Conservation (phyloP, 2,113 vertebrate genomes). For the Todiramphus saurophagus region DNA sequence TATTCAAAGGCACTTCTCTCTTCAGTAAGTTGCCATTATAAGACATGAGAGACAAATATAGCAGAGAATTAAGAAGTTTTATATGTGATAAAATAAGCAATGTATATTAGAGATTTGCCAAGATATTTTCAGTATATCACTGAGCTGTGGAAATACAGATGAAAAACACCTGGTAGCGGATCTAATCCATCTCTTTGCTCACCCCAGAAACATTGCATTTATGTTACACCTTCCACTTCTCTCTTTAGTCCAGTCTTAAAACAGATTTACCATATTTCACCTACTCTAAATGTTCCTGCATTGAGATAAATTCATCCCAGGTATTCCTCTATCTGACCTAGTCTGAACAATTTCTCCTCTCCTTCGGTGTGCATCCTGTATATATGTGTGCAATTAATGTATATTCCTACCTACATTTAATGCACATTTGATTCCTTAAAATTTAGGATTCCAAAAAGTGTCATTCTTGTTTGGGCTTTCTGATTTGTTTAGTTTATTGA, state of each 20-base stretch:
- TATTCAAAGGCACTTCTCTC: conserved; percentile 46
- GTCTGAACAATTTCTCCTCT: neutral
- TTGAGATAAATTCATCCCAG: neutral
- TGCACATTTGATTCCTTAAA: neutral
- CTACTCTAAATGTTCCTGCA: neutral
- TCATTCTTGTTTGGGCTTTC: neutral
- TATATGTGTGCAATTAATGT: neutral
- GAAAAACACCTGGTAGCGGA: neutral
- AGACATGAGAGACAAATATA: conserved; percentile 3
- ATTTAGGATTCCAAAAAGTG: neutral
- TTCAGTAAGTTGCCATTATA: conserved; percentile 21
- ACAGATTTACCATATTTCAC: neutral
- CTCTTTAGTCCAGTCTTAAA: neutral
- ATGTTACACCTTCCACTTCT: neutral
- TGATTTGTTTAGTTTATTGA: neutral
- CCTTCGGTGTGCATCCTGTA: neutral
- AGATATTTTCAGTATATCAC: neutral
- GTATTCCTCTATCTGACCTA: neutral
- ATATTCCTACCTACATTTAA: neutral
- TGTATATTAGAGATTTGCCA: neutral
- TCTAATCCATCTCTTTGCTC: neutral
- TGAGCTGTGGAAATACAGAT: neutral
- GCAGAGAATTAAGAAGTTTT: neutral
- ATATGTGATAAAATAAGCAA: conserved; percentile 3
- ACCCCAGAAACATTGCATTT: neutral